A percentile compares a stretch with the other conserved stretches of the same genome.
phyloP scores from a whole-genome alignment of 2,113 vertebrate species.

The Zapus hudsonius region DNA sequence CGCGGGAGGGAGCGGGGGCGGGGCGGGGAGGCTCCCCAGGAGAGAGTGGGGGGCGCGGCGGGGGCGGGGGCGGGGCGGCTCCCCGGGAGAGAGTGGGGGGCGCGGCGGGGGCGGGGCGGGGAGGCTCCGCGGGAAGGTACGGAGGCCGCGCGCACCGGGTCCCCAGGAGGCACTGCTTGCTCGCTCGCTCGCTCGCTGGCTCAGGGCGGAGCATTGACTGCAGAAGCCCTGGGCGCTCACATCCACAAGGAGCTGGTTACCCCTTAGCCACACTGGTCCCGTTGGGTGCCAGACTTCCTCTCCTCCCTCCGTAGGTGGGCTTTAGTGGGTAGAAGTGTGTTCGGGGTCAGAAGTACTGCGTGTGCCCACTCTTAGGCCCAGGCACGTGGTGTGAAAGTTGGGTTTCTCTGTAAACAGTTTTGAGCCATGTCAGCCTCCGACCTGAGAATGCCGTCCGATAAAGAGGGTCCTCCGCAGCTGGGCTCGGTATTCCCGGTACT shows the following conservation, averaged over 20 bases:
- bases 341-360: background rate
- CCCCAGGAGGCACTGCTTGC: too few species aligned
- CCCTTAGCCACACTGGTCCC: background rate
- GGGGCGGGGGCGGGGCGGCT: too few species aligned
- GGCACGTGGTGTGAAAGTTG: background rate
- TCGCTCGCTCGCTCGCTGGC: too few species aligned
- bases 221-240: background rate
- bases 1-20: too few species aligned
- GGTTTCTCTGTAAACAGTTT: slow-evolving; percentile 16
- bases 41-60: too few species aligned
- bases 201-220: too few species aligned
- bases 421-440: slow-evolving; percentile 34
- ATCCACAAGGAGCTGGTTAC: background rate
- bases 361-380: background rate
- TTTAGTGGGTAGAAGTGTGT: background rate
- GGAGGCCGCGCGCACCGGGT: too few species aligned
- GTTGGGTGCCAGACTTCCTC: background rate
- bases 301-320: background rate
- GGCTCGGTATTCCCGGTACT: background rate
- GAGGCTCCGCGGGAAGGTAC: too few species aligned
- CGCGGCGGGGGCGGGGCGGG: fast-evolving
- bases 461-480: background rate
- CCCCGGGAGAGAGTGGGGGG: too few species aligned
- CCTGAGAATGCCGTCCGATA: slow-evolving; percentile 13
- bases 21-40: too few species aligned